Base-by-base conservation (phyloP, 2,888 invertebrate species). In the Pandemis heparana region DNA sequence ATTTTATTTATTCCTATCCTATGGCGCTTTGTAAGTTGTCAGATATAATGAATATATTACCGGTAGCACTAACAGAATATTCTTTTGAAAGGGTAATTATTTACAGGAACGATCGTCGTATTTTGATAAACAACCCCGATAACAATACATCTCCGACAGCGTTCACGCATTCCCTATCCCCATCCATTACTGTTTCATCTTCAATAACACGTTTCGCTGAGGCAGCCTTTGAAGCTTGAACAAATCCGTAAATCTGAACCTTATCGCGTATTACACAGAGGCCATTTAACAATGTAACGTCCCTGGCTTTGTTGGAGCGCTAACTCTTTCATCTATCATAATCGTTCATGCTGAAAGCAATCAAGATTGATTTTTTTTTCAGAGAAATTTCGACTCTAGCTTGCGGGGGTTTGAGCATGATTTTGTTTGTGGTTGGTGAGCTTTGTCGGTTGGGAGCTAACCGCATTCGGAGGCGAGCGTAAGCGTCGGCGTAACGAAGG, bases 321-420 rank as follows among this genome's bases (percentile, higher is more conserved):
- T 94, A 94, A 94, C 94, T 94, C 94, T 94, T 94, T 94, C 94
- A 94, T 94, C 94, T 94, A 94, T 94, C 94, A 94, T 94, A 94
- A 94, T 94, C 94, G 94, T 94, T 94, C 94, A 94, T 93, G 92
- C 93, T 94, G 94, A 94, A 94, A 94, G 92, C 94, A 93, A 94
- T 94, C 94, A 94, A 93, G 94, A 94, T 94, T 92, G 91, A 90
- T 91, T 89, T 86, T 85, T 80, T 74, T 74, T 67, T 14, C 82
- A 76, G n/a, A 59, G 82, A n/a, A 88, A 81, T 83, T 76, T 83
- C 71, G 73, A 80, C 88, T 80, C 74, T 90, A 81, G 1, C 0
- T 0, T 8, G n/a, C 0, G 61, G 12, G 56, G 1, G 7, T 78
- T 87, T 89, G 71, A 80, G 86, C 80, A 80, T 64, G 74, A 53